These are phyloP conservation scores for Oikopleura albicans DNA, from an alignment of 23 tunicate genomes.

Conservation along the genomic window DNA sequence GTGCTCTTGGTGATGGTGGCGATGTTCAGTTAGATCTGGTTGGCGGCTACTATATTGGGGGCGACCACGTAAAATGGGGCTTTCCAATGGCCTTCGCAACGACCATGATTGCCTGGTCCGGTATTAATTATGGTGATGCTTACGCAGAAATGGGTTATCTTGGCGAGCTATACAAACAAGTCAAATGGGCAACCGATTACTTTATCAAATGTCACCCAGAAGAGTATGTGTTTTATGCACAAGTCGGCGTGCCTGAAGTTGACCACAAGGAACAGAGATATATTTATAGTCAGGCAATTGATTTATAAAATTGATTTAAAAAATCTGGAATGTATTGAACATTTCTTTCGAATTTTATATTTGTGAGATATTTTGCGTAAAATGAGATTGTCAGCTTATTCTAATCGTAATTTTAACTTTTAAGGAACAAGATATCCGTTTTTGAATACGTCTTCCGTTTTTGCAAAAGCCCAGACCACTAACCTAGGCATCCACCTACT, in stretches of 20 bases:
- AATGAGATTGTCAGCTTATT: no score
- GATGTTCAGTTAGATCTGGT: not conserved
- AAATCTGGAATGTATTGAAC: no score
- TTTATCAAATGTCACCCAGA: slow-evolving; percentile 73
- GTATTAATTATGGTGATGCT: slow-evolving; percentile 31
- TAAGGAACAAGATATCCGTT: no score
- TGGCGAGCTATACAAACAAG: slow-evolving; percentile 19
- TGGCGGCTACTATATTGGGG: slow-evolving; percentile 84
- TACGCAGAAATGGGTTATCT: slow-evolving; percentile 45
- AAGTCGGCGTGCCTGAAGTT: slow-evolving; percentile 17
- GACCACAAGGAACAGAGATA: no score
- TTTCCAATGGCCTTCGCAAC: slow-evolving; percentile 95
- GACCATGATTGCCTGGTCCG: slow-evolving; percentile 68
- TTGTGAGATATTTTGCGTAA: no score
- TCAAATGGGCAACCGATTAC: slow-evolving; percentile 92
- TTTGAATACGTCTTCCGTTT: no score
- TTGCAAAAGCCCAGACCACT: no score
- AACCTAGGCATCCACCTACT: no score
- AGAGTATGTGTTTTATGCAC: slow-evolving; percentile 48
- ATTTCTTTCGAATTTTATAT: no score
- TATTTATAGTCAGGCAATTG: no score
- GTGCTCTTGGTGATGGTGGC: slow-evolving; percentile 10
- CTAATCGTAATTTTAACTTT: no score
- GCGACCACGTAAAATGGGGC: slow-evolving; percentile 71
- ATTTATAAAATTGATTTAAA: no score